These are phyloP conservation scores for Magallana gigas DNA, from an alignment of 1,140 invertebrate species.

Conservation along the genomic window DNA sequence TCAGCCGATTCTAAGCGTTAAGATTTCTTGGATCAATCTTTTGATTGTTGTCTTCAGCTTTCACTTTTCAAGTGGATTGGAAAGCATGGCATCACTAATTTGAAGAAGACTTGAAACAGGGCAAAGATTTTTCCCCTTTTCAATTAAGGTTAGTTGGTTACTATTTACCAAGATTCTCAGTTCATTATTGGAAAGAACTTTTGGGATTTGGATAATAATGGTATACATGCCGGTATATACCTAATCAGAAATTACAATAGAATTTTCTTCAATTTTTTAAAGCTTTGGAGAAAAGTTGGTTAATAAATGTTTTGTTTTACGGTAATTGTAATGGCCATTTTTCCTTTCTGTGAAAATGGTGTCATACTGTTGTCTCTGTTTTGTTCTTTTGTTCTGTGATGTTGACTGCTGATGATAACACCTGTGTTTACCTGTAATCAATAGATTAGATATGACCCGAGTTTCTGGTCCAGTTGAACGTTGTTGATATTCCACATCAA, in stretches of 20 bases:
- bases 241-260: too few species aligned
- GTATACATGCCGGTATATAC: too few species aligned
- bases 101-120: neutral
- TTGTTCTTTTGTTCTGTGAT: neutral
- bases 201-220: too few species aligned
- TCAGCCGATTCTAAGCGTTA: slow-evolving; percentile 1
- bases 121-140: neutral
- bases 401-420: slow-evolving; percentile 15
- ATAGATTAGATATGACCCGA: neutral
- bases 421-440: neutral
- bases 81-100: neutral
- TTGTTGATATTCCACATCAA: neutral
- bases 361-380: neutral
- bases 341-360: too few species aligned
- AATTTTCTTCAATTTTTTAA: too few species aligned
- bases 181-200: neutral
- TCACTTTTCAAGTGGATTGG: neutral
- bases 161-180: neutral
- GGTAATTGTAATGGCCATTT: too few species aligned
- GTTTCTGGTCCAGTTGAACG: neutral
- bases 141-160: neutral
- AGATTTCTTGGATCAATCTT: neutral
- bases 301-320: too few species aligned
- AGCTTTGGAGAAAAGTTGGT: too few species aligned
- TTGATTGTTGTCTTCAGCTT: neutral